phyloP scores from a whole-genome alignment of 2,888 invertebrate genomes.

The Rhimphoctona megacephalus region DNA sequence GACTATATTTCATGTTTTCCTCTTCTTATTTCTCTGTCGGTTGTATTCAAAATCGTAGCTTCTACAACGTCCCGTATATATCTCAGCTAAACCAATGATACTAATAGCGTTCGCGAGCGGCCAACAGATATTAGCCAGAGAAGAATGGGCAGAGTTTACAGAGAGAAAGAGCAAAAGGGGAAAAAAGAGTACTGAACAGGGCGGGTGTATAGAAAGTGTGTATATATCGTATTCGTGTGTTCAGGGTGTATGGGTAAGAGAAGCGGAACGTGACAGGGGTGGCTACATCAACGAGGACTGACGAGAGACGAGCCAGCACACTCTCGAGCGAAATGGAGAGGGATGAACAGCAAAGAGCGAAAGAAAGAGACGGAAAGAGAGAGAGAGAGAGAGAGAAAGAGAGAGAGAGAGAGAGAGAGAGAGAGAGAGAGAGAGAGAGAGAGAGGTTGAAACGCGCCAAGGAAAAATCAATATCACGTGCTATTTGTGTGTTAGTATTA shows the following conservation, averaged over 20 bases:
- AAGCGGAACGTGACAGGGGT: slow-evolving; percentile 64
- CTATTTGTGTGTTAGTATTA: slow-evolving; percentile 80
- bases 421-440: slow-evolving; percentile 25
- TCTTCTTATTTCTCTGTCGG: neutral
- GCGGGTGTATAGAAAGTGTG: slow-evolving; percentile 26
- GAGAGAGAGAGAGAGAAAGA: slow-evolving; percentile 15
- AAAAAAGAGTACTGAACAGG: slow-evolving; percentile 26
- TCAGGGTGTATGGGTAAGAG: slow-evolving; percentile 38
- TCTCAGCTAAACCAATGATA: slow-evolving; percentile 61
- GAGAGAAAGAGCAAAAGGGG: slow-evolving; percentile 36
- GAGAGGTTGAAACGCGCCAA: slow-evolving; percentile 66
- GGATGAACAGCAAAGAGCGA: slow-evolving; percentile 33
- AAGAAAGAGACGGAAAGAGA: too few relatives aligned
- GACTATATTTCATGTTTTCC: neutral
- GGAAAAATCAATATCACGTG: slow-evolving; percentile 79
- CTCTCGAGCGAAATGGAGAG: slow-evolving; percentile 44
- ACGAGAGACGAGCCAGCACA: slow-evolving; percentile 53
- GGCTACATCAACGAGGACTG: slow-evolving; percentile 62
- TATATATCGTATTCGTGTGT: slow-evolving; percentile 11
- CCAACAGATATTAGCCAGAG: slow-evolving; percentile 65
- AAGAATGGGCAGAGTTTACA: slow-evolving; percentile 60
- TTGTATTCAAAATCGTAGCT: neutral
- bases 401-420: slow-evolving; percentile 37
- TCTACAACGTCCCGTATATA: slow-evolving; percentile 18
- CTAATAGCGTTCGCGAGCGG: slow-evolving; percentile 64